Evolutionary conservation across 2,797 vertebrate species (phyloP), one percentile per base, ranked within the genome.

Genomic region (Otolemur crassicaudatus): DNA sequence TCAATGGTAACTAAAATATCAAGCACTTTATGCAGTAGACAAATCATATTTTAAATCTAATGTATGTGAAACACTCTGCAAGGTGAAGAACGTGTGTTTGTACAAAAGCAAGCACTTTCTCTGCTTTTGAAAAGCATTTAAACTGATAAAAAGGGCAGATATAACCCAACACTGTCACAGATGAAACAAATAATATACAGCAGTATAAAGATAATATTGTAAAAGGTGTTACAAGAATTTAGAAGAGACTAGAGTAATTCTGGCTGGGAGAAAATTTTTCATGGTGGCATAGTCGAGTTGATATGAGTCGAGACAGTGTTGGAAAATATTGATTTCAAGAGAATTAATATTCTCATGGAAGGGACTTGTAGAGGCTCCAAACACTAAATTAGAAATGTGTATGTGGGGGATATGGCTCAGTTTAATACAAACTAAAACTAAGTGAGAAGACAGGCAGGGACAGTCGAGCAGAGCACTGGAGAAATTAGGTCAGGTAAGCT

Each of bases 331-430:
- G 16, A 73, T 80, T 87, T 70, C 58, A 65, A 20, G 34, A 86
- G 31, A 14, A 94, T 94, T 87, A 14, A 79, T 75, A 53, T 87
- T 87, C 19, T 80, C 4, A 9, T 13, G 13, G 5, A 56, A 89
- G 60, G 22, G 34, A 7, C 58, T 61, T 82, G 7, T 34, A 3
- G 67, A 49, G 37, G 11, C 27, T 34, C 46, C 11, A 65, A 73
- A 82, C 56, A 90, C 16, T 82, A 83, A 92, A 90, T 94, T 61
- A 96, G 37, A 22, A 43, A 94, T n/a, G 16, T 83, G 2, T 43
- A 79, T 58, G 3, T 17, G 14, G 29, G 13, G 19, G 31, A 63
- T 70, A 90, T 87, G 92, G 13, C 58, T 69, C 53, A 80, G 40
- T 69, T 84, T 67, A 3, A 43, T 56, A 87, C 60, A 90, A 92